Conservation (phyloP, 2,113 vertebrate species). For the Thamnaconus septentrionalis region DNA sequence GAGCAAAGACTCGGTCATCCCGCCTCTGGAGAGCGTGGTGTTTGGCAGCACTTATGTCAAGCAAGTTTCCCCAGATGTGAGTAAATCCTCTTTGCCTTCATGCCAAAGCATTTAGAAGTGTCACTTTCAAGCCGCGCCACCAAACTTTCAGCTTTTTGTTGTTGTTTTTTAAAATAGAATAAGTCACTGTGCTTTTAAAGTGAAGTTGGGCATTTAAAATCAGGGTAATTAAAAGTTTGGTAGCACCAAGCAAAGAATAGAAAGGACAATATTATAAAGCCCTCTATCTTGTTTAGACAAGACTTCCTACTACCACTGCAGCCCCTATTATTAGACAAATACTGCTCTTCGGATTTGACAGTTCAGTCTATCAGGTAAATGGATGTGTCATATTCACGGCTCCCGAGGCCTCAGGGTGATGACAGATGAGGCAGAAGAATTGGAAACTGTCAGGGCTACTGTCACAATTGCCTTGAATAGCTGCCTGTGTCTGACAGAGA, state of each 20-base stretch:
- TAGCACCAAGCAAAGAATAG: too few species aligned
- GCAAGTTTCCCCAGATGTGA: conserved; percentile 94
- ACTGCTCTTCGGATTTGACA: too few species aligned
- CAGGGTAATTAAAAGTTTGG: too few species aligned
- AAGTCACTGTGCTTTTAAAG: too few species aligned
- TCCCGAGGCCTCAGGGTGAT: conserved; percentile 15
- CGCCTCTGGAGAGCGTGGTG: conserved; percentile 92
- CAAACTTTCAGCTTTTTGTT: too few species aligned
- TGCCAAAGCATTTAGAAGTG: too few species aligned
- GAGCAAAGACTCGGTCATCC: conserved; percentile 91
- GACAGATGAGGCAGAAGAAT: conserved; percentile 15
- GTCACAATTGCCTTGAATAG: conserved; percentile 33
- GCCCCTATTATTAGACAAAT: conserved; percentile 22
- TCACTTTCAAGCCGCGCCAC: too few species aligned
- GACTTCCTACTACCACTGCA: conserved; percentile 2
- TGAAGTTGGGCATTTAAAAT: too few species aligned
- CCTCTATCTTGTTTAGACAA: background rate
- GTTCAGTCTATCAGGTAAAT: background rate
- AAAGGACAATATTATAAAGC: too few species aligned
- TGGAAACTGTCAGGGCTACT: conserved; percentile 10
- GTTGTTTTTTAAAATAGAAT: too few species aligned
- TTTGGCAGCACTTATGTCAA: conserved; percentile 93
- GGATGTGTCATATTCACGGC: conserved; percentile 1
- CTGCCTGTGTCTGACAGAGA: conserved; percentile 20
- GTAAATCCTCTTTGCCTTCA: conserved; percentile 28